phyloP scores from a whole-genome alignment of 1,140 invertebrate genomes.

The Trichonephila clavata region DNA sequence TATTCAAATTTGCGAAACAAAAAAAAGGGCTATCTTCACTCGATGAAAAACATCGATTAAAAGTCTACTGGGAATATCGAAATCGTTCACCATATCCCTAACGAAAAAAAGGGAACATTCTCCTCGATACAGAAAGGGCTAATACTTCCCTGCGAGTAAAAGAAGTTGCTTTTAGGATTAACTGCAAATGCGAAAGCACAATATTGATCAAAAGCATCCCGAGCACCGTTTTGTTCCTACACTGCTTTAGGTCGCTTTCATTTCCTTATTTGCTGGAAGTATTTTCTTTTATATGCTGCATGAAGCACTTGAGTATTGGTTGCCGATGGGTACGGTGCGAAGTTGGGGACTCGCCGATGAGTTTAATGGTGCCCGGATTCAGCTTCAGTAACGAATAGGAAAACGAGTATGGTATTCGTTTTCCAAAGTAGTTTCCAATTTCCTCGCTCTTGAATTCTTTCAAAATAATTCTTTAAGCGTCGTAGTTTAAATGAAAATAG shows the following conservation, averaged over 20 bases:
- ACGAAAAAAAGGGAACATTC: neutral
- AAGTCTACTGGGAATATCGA: neutral
- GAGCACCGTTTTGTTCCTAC: neutral
- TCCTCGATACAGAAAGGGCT: neutral
- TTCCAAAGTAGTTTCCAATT: neutral
- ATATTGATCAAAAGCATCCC: constrained; percentile 58
- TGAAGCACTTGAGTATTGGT: constrained; percentile 43
- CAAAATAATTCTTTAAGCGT: no score
- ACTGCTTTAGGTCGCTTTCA: constrained; percentile 30
- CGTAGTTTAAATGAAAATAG: no score
- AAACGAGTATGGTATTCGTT: neutral
- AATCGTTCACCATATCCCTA: neutral
- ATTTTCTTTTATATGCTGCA: constrained; percentile 26
- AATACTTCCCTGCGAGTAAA: constrained; percentile 20
- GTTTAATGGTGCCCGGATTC: constrained; percentile 5
- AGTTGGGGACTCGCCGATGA: neutral
- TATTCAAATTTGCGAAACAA: no score
- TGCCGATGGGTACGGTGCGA: constrained; percentile 17
- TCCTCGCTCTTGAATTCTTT: no score
- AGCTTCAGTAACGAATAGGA: neutral
- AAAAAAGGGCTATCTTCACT: no score
- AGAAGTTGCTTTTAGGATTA: constrained; percentile 50
- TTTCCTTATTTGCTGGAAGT: constrained; percentile 35
- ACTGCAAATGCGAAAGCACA: constrained; percentile 45
- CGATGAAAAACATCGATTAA: no score